These are phyloP conservation scores for Mythimna albipuncta DNA, from an alignment of 2,888 invertebrate genomes.

Conservation along the genomic window DNA sequence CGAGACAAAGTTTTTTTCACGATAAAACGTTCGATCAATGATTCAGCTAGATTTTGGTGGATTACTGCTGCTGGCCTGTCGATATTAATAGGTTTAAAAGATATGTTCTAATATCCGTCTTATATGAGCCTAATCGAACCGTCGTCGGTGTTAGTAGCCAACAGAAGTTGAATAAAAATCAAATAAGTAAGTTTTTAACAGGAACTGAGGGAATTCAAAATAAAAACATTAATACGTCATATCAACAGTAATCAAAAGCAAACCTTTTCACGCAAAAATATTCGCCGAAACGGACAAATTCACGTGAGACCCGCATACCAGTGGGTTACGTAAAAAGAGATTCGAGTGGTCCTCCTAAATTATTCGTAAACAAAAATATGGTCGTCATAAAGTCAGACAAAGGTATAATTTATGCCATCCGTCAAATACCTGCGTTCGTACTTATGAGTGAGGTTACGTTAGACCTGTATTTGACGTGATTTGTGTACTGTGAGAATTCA, in stretches of 20 bases:
- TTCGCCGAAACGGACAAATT: conserved; percentile 22
- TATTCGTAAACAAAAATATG: conserved; percentile 62
- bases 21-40: no score
- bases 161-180: no score
- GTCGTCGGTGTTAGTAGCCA: no score
- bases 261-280: conserved; percentile 25
- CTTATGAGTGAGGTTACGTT: conserved; percentile 37
- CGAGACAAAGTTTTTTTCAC: no score
- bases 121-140: no score
- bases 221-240: conserved; percentile 23
- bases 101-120: no score
- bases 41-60: no score
- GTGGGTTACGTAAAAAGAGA: conserved; percentile 42
- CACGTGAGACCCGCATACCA: conserved; percentile 35
- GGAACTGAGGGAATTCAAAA: not conserved
- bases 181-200: no score
- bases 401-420: conserved; percentile 64
- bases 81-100: no score
- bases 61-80: no score
- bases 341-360: conserved; percentile 49
- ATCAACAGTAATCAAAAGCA: conserved; percentile 35
- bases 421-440: conserved; percentile 47
- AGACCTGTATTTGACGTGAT: conserved; percentile 42
- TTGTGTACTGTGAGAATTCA: conserved; percentile 38
- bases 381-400: conserved; percentile 56